phyloP scores from a whole-genome alignment of 2,113 vertebrate species.

The Callospermophilus lateralis region DNA sequence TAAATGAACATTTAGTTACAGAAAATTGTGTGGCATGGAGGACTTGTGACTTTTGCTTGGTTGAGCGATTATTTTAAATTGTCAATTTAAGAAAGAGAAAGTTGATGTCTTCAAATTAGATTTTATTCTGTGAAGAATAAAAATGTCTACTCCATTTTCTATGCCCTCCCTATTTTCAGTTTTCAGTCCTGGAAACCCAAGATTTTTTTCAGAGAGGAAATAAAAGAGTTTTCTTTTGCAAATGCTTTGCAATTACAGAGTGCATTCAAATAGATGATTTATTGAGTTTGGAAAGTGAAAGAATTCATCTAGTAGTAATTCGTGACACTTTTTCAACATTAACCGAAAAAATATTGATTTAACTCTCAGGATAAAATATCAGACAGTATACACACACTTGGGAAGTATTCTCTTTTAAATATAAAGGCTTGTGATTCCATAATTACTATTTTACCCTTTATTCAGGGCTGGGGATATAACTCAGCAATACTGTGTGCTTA shows the following conservation, averaged over 20 bases:
- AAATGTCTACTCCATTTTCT: slow-evolving; percentile 40
- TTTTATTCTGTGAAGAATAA: slow-evolving; percentile 67
- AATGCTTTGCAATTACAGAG: slow-evolving; percentile 53
- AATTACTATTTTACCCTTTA: slow-evolving; percentile 28
- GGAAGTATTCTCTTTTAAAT: slow-evolving; percentile 19
- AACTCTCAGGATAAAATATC: slow-evolving; percentile 16
- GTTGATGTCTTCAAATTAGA: slow-evolving; percentile 63
- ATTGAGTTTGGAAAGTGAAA: slow-evolving; percentile 55
- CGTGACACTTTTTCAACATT: slow-evolving; percentile 46
- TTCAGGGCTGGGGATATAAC: not conserved
- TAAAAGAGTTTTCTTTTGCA: slow-evolving; percentile 41
- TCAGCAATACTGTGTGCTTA: not conserved
- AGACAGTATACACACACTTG: not conserved
- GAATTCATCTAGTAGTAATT: slow-evolving; percentile 61
- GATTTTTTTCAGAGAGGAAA: slow-evolving; percentile 54
- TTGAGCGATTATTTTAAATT: slow-evolving; percentile 50
- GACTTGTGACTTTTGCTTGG: slow-evolving; percentile 26
- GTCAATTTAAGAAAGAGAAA: slow-evolving; percentile 51
- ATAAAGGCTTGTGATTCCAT: not conserved
- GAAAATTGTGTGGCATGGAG: not conserved
- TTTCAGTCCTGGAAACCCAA: slow-evolving; percentile 35
- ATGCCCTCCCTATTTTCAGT: not conserved
- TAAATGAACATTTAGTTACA: slow-evolving; percentile 51
- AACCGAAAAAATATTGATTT: slow-evolving; percentile 49
- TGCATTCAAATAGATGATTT: slow-evolving; percentile 55